Conservation (phyloP, 2,797 vertebrate genomes). For the Carcharodon carcharias region DNA sequence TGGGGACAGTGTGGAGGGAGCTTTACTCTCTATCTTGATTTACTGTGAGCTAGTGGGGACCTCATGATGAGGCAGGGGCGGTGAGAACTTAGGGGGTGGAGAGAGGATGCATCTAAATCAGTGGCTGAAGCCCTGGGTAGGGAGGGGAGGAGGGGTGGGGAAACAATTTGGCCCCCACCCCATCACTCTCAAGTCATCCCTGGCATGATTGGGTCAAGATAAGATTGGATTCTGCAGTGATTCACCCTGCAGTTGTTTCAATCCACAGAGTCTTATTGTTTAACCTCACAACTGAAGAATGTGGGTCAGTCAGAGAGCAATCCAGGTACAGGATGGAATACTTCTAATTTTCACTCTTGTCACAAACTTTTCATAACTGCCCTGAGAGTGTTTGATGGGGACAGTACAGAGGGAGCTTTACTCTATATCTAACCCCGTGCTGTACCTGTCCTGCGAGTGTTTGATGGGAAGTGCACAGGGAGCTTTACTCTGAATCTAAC, state of each 20-base stretch:
- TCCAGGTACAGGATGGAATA: background rate
- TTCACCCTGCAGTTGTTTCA: background rate
- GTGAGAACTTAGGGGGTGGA: too few relatives aligned
- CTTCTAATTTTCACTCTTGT: background rate
- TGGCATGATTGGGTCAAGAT: background rate
- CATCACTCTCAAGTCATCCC: background rate
- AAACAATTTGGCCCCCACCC: background rate
- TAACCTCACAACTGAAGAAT: background rate
- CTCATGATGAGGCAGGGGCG: background rate
- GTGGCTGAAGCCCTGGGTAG: background rate
- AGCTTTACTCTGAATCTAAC: background rate
- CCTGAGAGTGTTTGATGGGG: background rate
- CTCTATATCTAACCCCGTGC: background rate
- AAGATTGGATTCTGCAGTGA: background rate
- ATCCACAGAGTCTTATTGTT: background rate
- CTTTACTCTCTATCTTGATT: background rate
- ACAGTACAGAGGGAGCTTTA: background rate
- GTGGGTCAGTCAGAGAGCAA: background rate
- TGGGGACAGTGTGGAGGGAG: too few relatives aligned
- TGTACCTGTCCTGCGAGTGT: background rate
- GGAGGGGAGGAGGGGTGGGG: background rate
- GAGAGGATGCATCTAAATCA: background rate
- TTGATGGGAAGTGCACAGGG: background rate
- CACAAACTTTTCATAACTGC: background rate
- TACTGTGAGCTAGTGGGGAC: background rate